These are phyloP conservation scores for Heloderma charlesbogerti DNA, from an alignment of 2,113 vertebrate genomes.

Conservation along the genomic window DNA sequence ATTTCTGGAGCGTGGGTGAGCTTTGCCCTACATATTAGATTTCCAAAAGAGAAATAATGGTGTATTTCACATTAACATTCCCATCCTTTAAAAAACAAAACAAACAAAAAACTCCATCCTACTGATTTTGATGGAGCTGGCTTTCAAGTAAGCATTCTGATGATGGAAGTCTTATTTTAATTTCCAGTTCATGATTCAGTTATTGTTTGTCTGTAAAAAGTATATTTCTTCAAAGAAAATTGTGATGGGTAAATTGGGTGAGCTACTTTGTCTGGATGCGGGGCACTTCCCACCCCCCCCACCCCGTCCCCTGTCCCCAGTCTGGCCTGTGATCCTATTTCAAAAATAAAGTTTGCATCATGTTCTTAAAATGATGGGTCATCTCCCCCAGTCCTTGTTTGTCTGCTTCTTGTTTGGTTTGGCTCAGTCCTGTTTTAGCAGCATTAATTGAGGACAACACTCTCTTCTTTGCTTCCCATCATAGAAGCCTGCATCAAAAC, in stretches of 20 bases:
- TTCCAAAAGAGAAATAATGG: too few species aligned
- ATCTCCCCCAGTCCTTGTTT: neutral
- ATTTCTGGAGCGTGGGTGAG: too few species aligned
- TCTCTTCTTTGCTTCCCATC: slow-evolving; percentile 45
- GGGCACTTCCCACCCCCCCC: neutral
- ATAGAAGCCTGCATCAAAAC: slow-evolving; percentile 43
- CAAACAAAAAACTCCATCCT: neutral
- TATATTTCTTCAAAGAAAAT: neutral
- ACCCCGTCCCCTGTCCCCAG: neutral
- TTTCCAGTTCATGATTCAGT: neutral
- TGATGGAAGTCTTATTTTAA: neutral
- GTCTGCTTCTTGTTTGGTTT: neutral
- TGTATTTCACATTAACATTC: too few species aligned
- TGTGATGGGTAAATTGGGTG: too few species aligned
- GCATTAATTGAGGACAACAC: slow-evolving; percentile 36
- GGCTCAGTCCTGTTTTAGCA: slow-evolving; percentile 29
- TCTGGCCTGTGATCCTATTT: neutral
- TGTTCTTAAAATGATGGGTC: neutral
- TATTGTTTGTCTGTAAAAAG: neutral
- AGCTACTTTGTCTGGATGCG: too few species aligned
- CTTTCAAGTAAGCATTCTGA: neutral
- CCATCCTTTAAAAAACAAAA: neutral
- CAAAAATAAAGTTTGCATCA: neutral
- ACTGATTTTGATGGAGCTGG: neutral
- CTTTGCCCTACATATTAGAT: too few species aligned